Percentiles rank a stretch among this genome's conserved stretches.
Conservation (phyloP, 2,888 invertebrate species). For the Syritta pipiens region DNA sequence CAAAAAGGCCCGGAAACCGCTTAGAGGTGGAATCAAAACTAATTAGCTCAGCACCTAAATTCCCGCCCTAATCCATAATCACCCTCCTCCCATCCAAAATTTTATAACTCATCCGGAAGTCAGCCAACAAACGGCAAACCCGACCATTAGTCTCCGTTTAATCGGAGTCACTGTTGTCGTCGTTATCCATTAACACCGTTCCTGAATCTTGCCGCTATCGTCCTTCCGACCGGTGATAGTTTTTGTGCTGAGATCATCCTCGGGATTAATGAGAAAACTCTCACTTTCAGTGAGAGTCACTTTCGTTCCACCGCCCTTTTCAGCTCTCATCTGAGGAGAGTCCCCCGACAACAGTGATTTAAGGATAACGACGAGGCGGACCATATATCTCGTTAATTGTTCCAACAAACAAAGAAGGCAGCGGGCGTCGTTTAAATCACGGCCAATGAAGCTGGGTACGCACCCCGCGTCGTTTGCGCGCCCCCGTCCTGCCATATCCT, state of each 20-base stretch:
- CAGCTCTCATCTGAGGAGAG: no score
- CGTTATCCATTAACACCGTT: constrained; percentile 1
- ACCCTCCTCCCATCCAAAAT: no score
- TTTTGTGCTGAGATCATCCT: constrained; percentile 9
- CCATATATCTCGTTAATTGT: constrained; percentile 55
- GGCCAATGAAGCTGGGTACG: constrained; percentile 12
- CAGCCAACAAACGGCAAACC: no score
- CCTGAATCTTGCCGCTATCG: not conserved
- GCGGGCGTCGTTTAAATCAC: constrained; percentile 24
- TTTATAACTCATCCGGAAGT: no score
- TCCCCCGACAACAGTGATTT: no score
- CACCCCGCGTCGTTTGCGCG: not conserved
- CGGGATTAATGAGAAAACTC: constrained; percentile 5
- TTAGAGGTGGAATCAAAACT: no score
- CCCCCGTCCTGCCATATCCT: constrained; percentile 40
- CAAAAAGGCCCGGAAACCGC: no score
- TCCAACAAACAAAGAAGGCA: constrained; percentile 40
- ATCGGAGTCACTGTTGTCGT: not conserved
- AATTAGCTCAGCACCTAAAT: no score
- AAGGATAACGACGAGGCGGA: constrained; percentile 39
- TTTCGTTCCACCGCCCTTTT: no score
- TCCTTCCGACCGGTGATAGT: constrained; percentile 9
- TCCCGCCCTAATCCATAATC: no score
- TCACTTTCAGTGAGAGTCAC: no score
- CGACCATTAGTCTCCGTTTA: no score